Conservation (phyloP, 2,888 invertebrate genomes). For the Phortica okadai region DNA sequence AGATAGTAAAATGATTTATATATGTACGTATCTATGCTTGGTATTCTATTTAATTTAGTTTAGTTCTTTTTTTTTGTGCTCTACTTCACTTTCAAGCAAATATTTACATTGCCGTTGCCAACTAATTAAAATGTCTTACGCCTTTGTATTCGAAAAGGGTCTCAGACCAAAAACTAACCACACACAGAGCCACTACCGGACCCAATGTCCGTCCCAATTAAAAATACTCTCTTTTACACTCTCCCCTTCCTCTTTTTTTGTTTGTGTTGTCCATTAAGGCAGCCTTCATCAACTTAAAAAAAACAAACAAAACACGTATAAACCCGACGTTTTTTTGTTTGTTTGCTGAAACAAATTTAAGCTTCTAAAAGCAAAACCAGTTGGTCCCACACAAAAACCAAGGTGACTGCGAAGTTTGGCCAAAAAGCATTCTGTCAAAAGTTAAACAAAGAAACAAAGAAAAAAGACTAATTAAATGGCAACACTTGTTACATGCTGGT, state of each 20-base stretch:
- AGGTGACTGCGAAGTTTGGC: not conserved
- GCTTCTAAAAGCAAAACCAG: not conserved
- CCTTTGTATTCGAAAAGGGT: not conserved
- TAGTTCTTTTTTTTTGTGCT: too few relatives aligned
- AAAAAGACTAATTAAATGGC: constrained; percentile 24
- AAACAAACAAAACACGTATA: not conserved
- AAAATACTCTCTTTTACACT: not conserved
- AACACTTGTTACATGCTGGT: constrained; percentile 13
- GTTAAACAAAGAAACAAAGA: not conserved
- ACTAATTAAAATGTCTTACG: not conserved
- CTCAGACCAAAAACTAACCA: not conserved
- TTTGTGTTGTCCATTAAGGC: not conserved
- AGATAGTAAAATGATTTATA: too few relatives aligned
- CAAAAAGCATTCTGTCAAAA: constrained; percentile 1
- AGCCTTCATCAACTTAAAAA: not conserved
- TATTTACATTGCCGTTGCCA: not conserved
- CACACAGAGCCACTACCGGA: not conserved
- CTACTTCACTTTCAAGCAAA: too few relatives aligned
- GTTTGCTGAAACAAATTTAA: constrained; percentile 19
- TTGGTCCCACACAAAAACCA: not conserved
- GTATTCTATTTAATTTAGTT: too few relatives aligned
- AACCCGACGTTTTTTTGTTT: not conserved
- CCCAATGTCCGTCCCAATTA: constrained; percentile 1
- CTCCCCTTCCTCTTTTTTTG: not conserved
- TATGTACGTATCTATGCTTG: too few relatives aligned